Evolutionary conservation across 1,140 invertebrate species (phyloP).

Genomic region (Drosophila ercepeae): DNA sequence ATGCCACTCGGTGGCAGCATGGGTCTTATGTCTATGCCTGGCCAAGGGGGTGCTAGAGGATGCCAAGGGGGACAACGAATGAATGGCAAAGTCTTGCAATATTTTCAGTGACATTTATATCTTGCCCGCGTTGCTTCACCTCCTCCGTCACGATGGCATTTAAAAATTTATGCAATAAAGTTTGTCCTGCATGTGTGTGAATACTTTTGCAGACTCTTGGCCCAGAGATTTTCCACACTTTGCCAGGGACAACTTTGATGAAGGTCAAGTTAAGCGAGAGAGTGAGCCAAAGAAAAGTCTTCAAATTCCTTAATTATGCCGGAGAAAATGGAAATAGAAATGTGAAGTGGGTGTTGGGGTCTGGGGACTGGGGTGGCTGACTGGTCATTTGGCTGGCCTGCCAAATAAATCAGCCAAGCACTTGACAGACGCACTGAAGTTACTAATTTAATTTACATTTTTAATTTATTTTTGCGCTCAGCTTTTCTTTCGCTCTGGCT

Average conservation of each 20-base stretch:
- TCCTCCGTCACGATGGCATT: conserved; percentile 37
- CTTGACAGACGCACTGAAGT: conserved; percentile 82
- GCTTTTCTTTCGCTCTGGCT: conserved; percentile 13
- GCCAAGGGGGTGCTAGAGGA: neutral
- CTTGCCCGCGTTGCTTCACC: conserved; percentile 13
- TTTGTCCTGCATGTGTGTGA: conserved; percentile 33
- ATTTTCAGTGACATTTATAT: conserved; percentile 80
- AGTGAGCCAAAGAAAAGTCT: conserved; percentile 25
- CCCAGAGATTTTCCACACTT: conserved; percentile 50
- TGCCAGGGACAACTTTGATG: conserved; percentile 36
- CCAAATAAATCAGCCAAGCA: conserved; percentile 80
- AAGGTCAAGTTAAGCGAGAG: conserved; percentile 50
- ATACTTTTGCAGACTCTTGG: conserved; percentile 28
- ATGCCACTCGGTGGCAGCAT: conserved; percentile 11
- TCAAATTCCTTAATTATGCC: conserved; percentile 42
- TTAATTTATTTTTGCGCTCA: conserved; percentile 74
- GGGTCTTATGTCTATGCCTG: conserved; percentile 20
- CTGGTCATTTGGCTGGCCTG: conserved; percentile 45
- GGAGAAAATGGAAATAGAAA: neutral
- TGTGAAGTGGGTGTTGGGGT: neutral
- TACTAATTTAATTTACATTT: conserved; percentile 83
- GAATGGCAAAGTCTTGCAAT: conserved; percentile 62
- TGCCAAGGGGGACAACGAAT: neutral
- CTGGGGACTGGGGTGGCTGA: conserved; percentile 4
- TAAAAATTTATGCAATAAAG: conserved; percentile 81